Evolutionary conservation across 2,888 invertebrate genomes (phyloP).

Genomic region (Drosophila fulvimacula): DNA sequence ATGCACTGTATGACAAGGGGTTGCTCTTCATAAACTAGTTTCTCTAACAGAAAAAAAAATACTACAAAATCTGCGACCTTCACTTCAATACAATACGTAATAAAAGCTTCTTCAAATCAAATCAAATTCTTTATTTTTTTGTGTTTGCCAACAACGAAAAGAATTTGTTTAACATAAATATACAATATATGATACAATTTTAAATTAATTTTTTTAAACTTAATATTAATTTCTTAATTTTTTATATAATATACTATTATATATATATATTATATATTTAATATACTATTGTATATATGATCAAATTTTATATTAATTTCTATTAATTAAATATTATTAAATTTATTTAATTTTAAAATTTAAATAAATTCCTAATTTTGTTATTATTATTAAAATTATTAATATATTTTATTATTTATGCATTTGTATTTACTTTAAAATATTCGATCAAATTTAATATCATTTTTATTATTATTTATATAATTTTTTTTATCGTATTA

Average conservation of each 20-base stretch:
- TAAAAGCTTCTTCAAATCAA: background rate
- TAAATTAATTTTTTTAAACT: background rate
- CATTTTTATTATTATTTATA: background rate
- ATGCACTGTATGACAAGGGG: slow-evolving; percentile 38
- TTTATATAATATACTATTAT: no score
- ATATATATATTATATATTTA: no score
- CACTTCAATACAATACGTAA: slow-evolving; percentile 8
- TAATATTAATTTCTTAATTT: background rate
- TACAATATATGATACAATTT: background rate
- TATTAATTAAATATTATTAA: no score
- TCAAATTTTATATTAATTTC: no score
- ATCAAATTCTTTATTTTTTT: background rate
- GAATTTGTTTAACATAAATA: background rate
- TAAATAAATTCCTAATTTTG: no score
- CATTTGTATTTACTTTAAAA: no score
- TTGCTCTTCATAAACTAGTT: slow-evolving; percentile 7
- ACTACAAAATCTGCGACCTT: background rate
- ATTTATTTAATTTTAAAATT: no score
- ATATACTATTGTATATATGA: no score
- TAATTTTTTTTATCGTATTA: background rate
- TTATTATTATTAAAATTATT: no score
- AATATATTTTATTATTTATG: no score
- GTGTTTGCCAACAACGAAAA: background rate
- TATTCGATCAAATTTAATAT: background rate
- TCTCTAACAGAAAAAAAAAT: background rate